These are phyloP conservation scores for Melangyna quadrimaculata DNA, from an alignment of 2,888 invertebrate species.

Conservation along the genomic window DNA sequence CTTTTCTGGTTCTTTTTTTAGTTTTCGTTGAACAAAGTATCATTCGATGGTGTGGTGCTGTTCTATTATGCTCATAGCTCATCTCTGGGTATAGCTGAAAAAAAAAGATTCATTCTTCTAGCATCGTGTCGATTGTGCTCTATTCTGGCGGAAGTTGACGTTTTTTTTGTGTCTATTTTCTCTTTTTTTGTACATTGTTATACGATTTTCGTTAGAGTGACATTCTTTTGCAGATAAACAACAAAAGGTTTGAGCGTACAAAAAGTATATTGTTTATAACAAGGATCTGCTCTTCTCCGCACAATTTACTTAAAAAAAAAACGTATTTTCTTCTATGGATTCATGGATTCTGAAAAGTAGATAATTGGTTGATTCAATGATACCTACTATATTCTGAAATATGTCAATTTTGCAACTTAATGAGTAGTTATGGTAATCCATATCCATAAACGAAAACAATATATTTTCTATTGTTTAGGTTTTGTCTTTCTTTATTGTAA, in stretches of 20 bases:
- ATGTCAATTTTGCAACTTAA: neutral
- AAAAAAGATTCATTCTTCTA: conserved; percentile 16
- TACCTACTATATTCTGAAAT: neutral
- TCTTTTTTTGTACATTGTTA: neutral
- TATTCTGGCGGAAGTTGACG: neutral
- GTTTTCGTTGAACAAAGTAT: neutral
- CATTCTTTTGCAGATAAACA: conserved; percentile 33
- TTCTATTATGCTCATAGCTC: conserved; percentile 11
- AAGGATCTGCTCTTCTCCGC: neutral
- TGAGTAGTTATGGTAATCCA: no score
- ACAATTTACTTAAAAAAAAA: neutral
- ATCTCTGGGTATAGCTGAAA: neutral
- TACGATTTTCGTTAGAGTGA: conserved; percentile 34
- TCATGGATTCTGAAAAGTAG: neutral
- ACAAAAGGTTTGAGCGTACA: conserved; percentile 26
- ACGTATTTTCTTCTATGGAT: neutral
- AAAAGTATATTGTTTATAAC: conserved; percentile 22
- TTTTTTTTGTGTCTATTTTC: neutral
- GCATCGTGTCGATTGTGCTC: neutral
- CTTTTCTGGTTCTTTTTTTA: neutral
- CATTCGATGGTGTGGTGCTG: neutral
- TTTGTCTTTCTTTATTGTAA: no score
- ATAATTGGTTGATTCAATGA: no score
- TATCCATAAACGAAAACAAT: no score
- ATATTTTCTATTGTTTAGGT: no score